Percentiles rank a stretch among this genome's conserved stretches.
phyloP scores from a whole-genome alignment of 2,797 vertebrate genomes.

The Neosalanx taihuensis region DNA sequence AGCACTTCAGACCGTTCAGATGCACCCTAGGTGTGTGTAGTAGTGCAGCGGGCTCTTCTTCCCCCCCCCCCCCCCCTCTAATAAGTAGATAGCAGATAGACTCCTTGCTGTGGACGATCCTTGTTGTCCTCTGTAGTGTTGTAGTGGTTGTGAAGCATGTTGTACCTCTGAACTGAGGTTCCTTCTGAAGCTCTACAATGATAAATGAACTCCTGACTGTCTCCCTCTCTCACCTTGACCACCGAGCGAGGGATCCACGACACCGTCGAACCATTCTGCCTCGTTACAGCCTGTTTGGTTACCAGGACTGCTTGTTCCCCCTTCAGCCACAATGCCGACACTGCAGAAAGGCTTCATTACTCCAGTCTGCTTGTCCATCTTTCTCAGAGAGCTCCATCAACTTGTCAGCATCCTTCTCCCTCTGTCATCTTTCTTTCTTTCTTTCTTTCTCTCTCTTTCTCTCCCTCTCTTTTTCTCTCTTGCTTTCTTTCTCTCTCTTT shows the following conservation, averaged over 20 bases:
- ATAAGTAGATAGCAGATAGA: background rate
- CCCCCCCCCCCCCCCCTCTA: background rate
- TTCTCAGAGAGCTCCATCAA: no score
- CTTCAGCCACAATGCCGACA: background rate
- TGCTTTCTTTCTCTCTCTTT: no score
- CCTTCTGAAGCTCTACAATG: slow-evolving; percentile 34
- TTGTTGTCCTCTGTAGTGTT: slow-evolving; percentile 9
- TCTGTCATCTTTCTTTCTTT: background rate
- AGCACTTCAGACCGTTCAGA: slow-evolving; percentile 46
- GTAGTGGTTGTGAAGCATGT: slow-evolving; percentile 25
- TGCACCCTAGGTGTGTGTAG: slow-evolving; percentile 9
- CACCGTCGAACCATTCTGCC: background rate
- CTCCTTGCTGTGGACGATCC: slow-evolving; percentile 14
- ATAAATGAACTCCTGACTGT: slow-evolving; percentile 39
- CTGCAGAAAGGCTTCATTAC: slow-evolving; percentile 2
- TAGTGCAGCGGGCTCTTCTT: slow-evolving; percentile 18
- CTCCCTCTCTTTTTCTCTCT: no score
- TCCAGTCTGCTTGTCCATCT: background rate
- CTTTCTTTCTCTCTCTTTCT: background rate
- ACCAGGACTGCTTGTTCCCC: background rate
- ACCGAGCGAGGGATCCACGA: background rate
- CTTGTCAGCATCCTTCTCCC: no score
- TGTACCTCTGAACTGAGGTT: slow-evolving; percentile 32
- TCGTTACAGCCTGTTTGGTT: background rate
- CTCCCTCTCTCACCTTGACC: slow-evolving; percentile 7